These are phyloP conservation scores for Petrolisthes manimaculis DNA, from an alignment of 2,888 invertebrate genomes.

Conservation along the genomic window DNA sequence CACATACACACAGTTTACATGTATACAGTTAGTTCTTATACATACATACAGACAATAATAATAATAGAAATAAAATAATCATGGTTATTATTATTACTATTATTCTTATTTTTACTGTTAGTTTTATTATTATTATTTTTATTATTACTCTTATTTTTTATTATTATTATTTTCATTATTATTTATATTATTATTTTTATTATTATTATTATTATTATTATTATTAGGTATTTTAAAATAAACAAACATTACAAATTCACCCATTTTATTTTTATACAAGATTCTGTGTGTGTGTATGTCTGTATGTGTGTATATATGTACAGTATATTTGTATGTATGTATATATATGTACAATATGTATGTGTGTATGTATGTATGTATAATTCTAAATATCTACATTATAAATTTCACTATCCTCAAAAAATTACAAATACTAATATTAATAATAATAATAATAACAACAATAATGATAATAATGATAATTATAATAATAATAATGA, in stretches of 20 bases:
- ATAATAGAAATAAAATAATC: too few relatives aligned
- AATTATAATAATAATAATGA: not conserved
- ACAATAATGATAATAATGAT: too few relatives aligned
- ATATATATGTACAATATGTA: not conserved
- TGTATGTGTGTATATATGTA: not conserved
- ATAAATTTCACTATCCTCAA: conserved; percentile 12
- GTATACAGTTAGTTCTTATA: too few relatives aligned
- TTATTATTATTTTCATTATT: too few relatives aligned
- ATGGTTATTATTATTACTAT: too few relatives aligned
- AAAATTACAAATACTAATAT: not conserved
- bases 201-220: not conserved
- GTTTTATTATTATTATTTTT: too few relatives aligned
- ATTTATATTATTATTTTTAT: not conserved
- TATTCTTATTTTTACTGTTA: too few relatives aligned
- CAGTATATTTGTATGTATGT: not conserved
- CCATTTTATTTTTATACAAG: not conserved
- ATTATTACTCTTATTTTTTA: too few relatives aligned
- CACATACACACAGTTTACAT: too few relatives aligned
- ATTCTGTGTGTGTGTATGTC: not conserved
- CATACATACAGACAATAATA: too few relatives aligned
- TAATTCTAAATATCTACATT: conserved; percentile 30
- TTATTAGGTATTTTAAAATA: not conserved
- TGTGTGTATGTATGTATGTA: not conserved
- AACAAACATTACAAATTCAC: not conserved
- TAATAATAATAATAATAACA: too few relatives aligned